These are phyloP conservation scores for Steinernema carpocapsae DNA, from an alignment of 2,888 invertebrate species.

Conservation along the genomic window DNA sequence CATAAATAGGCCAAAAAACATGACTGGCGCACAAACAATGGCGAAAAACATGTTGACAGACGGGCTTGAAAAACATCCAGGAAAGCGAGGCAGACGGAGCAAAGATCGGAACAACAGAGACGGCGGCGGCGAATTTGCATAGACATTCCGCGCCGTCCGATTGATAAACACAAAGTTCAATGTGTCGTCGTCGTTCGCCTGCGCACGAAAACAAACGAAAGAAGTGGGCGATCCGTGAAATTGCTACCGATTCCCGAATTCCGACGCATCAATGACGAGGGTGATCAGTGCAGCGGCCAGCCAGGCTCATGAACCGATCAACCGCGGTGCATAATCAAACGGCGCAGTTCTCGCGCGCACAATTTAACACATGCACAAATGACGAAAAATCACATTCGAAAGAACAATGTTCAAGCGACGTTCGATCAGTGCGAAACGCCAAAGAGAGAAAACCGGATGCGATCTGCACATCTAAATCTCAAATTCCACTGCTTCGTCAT, in stretches of 20 bases:
- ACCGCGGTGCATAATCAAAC: not conserved
- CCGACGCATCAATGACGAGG: not conserved
- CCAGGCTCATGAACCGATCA: not conserved
- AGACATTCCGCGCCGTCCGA: conserved; percentile 20
- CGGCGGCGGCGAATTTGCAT: conserved; percentile 31
- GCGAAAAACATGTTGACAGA: conserved; percentile 35
- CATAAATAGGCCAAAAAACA: conserved; percentile 35
- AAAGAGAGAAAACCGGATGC: conserved; percentile 1
- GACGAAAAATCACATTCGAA: conserved; percentile 21
- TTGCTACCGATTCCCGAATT: not conserved
- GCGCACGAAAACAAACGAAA: conserved; percentile 20
- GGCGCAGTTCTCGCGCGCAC: not conserved
- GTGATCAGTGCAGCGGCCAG: not conserved
- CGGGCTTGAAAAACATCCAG: conserved; percentile 35
- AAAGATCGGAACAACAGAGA: conserved; percentile 31
- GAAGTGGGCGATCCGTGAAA: conserved; percentile 32
- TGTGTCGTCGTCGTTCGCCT: conserved; percentile 17
- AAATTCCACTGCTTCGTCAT: conserved; percentile 12
- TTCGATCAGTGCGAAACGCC: conserved; percentile 3
- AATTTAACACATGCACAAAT: conserved; percentile 4
- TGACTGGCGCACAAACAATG: conserved; percentile 35
- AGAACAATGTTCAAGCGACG: conserved; percentile 27
- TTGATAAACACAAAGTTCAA: conserved; percentile 33
- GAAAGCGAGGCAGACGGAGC: conserved; percentile 35
- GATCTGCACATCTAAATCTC: not conserved